A percentile compares a stretch with the other conserved stretches of the same genome.
These are phyloP conservation scores for Allobates femoralis DNA, from an alignment of 2,797 vertebrate genomes.

Conservation along the genomic window DNA sequence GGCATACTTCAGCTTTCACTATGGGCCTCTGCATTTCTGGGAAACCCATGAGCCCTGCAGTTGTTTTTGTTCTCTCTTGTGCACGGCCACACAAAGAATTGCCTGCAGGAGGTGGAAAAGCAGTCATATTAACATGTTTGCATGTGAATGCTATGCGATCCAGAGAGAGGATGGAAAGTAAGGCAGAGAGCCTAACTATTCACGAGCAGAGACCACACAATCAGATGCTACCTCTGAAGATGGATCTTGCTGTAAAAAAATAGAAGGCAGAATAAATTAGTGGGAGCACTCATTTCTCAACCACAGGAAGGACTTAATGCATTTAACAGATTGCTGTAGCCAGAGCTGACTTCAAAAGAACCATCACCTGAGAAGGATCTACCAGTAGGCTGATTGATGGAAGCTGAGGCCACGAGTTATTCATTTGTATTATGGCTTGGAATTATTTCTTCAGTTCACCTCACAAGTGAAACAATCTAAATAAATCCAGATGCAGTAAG, in stretches of 20 bases:
- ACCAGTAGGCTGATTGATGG: constrained; percentile 31
- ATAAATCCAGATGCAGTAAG: constrained; percentile 25
- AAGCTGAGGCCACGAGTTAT: constrained; percentile 1
- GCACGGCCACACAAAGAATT: constrained; percentile 43
- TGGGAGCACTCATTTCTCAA: constrained; percentile 65
- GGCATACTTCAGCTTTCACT: constrained; percentile 22
- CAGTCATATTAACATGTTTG: constrained; percentile 65
- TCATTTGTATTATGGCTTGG: constrained; percentile 5
- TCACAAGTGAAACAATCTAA: constrained; percentile 38
- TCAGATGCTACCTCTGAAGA: neutral
- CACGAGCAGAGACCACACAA: constrained; percentile 71
- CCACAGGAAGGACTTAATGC: constrained; percentile 68
- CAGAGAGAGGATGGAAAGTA: constrained; percentile 56
- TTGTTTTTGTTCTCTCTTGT: constrained; percentile 58
- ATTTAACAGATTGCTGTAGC: constrained; percentile 67
- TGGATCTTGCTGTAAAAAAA: constrained; percentile 34
- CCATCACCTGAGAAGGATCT: constrained; percentile 18
- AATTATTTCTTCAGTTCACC: constrained; percentile 15
- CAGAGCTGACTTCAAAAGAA: constrained; percentile 48
- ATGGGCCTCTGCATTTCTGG: constrained; percentile 54
- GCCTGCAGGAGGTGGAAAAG: constrained; percentile 63
- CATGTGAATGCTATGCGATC: constrained; percentile 75
- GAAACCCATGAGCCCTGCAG: constrained; percentile 50
- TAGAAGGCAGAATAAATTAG: constrained; percentile 59
- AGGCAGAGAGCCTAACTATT: constrained; percentile 59